These are phyloP conservation scores for Anhinga rufa DNA, from an alignment of 2,113 vertebrate species.

Conservation along the genomic window DNA sequence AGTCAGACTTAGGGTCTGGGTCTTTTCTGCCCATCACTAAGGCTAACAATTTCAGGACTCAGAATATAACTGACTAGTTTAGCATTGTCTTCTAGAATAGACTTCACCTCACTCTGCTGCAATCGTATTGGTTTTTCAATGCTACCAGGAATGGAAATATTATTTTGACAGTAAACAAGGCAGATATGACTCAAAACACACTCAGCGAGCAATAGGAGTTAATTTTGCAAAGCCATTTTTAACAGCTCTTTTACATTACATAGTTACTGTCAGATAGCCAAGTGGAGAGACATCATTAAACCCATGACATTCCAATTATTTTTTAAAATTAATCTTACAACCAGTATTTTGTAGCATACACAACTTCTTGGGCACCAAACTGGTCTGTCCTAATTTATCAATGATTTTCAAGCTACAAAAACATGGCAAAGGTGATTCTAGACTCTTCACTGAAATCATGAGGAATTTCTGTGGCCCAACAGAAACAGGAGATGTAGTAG, in stretches of 20 bases:
- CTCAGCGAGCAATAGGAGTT: conserved; percentile 29
- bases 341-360: background rate
- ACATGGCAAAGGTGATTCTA: background rate
- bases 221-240: conserved; percentile 61
- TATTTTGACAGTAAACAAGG: conserved; percentile 45
- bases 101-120: background rate
- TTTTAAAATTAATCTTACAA: conserved; percentile 57
- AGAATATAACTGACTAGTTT: conserved; percentile 37
- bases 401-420: conserved; percentile 5
- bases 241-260: conserved; percentile 49
- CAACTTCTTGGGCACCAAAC: background rate
- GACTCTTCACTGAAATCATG: background rate
- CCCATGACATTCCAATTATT: conserved; percentile 63
- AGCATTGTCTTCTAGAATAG: background rate
- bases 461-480: background rate
- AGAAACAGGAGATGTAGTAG: background rate
- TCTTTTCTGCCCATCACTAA: background rate
- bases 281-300: conserved; percentile 59
- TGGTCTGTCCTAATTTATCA: background rate
- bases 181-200: conserved; percentile 47
- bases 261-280: conserved; percentile 55
- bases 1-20: background rate
- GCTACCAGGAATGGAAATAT: conserved; percentile 3
- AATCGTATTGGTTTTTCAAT: background rate
- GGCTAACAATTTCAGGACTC: conserved; percentile 24